These are phyloP conservation scores for Odobenus rosmarus DNA, from an alignment of 2,113 vertebrate genomes.

Conservation along the genomic window DNA sequence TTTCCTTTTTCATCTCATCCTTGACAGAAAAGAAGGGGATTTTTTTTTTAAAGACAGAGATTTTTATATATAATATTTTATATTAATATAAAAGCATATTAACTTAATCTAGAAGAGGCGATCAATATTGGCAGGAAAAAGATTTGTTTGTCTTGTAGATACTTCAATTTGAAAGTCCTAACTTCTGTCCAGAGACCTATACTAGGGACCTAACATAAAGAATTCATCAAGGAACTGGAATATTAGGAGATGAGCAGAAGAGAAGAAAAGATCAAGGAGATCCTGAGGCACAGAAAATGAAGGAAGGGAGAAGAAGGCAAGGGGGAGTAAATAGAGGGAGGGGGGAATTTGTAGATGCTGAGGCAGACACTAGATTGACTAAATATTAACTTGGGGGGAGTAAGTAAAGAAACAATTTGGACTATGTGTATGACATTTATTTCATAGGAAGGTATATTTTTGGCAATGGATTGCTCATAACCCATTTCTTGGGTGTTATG, in stretches of 20 bases:
- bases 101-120: neutral
- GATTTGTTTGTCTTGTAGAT: neutral
- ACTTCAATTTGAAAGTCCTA: neutral
- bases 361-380: neutral
- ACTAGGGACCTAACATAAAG: neutral
- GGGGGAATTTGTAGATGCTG: neutral
- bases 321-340: neutral
- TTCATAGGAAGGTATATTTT: neutral
- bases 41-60: neutral
- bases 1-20: neutral
- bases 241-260: neutral
- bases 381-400: neutral
- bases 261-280: neutral
- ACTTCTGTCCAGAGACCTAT: neutral
- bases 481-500: neutral
- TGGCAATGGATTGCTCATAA: neutral
- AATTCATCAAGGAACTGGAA: neutral
- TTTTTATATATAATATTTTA: neutral
- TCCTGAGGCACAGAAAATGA: neutral
- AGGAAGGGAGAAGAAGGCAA: neutral
- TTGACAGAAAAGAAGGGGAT: neutral
- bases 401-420: neutral
- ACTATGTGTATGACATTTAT: neutral
- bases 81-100: neutral
- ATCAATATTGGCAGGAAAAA: neutral